Evolutionary conservation across 2,113 vertebrate genomes (phyloP).

Genomic region (Alexandromys fortis): DNA sequence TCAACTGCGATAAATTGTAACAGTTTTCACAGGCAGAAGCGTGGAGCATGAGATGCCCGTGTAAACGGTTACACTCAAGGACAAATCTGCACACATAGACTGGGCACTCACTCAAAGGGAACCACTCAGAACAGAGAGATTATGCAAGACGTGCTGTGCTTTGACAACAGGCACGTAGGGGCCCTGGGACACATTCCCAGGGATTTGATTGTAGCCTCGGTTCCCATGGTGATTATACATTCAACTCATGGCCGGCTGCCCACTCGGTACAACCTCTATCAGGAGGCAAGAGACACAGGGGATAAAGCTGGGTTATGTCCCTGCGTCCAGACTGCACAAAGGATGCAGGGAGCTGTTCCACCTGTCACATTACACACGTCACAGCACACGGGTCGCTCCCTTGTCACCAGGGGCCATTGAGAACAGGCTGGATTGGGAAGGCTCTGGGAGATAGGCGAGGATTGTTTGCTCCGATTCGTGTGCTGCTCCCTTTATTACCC

Average conservation of each 20-base stretch:
- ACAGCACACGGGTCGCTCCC: background rate
- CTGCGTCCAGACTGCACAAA: conserved; percentile 24
- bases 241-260: conserved; percentile 1
- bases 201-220: background rate
- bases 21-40: background rate
- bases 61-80: background rate
- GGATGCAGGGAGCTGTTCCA: background rate
- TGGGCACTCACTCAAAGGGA: background rate
- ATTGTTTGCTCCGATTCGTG: conserved; percentile 57
- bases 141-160: background rate
- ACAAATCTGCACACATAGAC: background rate
- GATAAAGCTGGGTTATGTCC: background rate
- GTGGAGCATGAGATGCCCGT: background rate
- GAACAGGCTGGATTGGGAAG: background rate
- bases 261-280: background rate
- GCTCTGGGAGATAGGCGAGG: conserved; percentile 35
- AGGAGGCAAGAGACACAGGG: conserved; percentile 55
- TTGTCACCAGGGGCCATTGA: background rate
- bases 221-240: conserved; percentile 65
- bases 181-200: conserved; percentile 35
- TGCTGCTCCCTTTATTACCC: conserved; percentile 55
- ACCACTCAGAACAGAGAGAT: background rate
- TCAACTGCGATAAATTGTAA: no score
- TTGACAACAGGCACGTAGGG: background rate
- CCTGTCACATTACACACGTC: conserved; percentile 32